These are phyloP conservation scores for Drosophila bifasciata DNA, from an alignment of 1,140 invertebrate genomes.

Conservation along the genomic window DNA sequence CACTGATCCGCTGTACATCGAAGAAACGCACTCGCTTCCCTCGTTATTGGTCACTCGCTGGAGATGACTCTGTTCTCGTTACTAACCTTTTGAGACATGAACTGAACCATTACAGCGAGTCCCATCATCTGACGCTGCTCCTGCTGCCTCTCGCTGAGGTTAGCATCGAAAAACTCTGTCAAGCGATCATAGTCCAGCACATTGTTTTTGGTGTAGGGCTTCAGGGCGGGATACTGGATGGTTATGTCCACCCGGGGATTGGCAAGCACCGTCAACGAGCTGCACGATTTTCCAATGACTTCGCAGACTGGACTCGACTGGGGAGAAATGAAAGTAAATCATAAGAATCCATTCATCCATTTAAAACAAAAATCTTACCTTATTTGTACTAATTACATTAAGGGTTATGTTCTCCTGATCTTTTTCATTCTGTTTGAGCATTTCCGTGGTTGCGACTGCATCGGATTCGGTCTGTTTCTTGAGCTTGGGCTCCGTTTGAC, in stretches of 20 bases:
- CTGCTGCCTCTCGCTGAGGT: constrained; percentile 26
- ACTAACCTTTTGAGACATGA: constrained; percentile 59
- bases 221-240: constrained; percentile 47
- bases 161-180: constrained; percentile 47
- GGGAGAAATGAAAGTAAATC: no score
- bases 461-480: constrained; percentile 20
- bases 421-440: constrained; percentile 11
- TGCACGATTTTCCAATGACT: not conserved
- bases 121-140: constrained; percentile 50
- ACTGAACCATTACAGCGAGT: constrained; percentile 63
- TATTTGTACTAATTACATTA: constrained; percentile 30
- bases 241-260: constrained; percentile 24
- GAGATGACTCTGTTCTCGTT: not conserved
- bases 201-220: constrained; percentile 47
- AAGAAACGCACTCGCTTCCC: not conserved
- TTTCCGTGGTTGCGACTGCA: constrained; percentile 1
- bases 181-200: constrained; percentile 39
- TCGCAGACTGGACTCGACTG: not conserved
- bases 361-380: constrained; percentile 12
- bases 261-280: constrained; percentile 28
- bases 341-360: not conserved
- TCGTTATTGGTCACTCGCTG: constrained; percentile 1
- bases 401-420: not conserved
- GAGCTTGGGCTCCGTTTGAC: constrained; percentile 60
- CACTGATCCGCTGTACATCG: constrained; percentile 14